Percentiles rank a stretch among this genome's conserved stretches.
phyloP scores from a whole-genome alignment of 2,113 vertebrate genomes.

The Heloderma charlesbogerti region DNA sequence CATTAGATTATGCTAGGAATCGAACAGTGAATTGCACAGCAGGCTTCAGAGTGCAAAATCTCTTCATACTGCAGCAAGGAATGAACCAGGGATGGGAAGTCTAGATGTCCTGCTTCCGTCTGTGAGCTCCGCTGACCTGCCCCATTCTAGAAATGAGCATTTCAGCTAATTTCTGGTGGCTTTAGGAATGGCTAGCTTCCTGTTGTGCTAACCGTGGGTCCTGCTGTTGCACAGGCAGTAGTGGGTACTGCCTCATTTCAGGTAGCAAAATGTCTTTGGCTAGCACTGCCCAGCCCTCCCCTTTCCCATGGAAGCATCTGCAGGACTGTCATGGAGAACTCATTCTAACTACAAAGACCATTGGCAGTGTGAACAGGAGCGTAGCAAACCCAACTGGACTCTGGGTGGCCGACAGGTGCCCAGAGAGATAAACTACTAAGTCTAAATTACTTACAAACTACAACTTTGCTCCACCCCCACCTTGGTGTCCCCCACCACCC shows the following conservation, averaged over 20 bases:
- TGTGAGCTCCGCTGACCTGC: too few relatives aligned
- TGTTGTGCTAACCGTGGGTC: too few relatives aligned
- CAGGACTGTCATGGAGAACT: background rate
- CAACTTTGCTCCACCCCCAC: background rate
- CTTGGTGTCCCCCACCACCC: background rate
- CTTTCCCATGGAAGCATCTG: background rate
- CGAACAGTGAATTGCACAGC: constrained; percentile 18
- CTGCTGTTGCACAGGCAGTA: too few relatives aligned
- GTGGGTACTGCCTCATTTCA: background rate
- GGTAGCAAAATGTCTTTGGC: background rate
- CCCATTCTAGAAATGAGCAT: too few relatives aligned
- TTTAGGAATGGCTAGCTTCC: too few relatives aligned
- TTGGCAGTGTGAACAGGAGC: background rate
- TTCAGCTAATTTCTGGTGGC: too few relatives aligned
- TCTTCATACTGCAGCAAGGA: constrained; percentile 13
- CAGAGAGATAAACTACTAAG: background rate
- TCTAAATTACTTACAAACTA: background rate
- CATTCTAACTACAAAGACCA: background rate
- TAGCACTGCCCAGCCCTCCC: background rate
- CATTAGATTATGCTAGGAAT: constrained; percentile 53
- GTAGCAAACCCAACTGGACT: background rate
- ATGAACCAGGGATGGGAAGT: background rate
- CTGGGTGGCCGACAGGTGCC: background rate
- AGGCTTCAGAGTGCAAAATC: constrained; percentile 22
- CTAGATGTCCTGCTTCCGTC: background rate